Conservation (phyloP, 2,113 vertebrate species). For the Ceratotherium simum region DNA sequence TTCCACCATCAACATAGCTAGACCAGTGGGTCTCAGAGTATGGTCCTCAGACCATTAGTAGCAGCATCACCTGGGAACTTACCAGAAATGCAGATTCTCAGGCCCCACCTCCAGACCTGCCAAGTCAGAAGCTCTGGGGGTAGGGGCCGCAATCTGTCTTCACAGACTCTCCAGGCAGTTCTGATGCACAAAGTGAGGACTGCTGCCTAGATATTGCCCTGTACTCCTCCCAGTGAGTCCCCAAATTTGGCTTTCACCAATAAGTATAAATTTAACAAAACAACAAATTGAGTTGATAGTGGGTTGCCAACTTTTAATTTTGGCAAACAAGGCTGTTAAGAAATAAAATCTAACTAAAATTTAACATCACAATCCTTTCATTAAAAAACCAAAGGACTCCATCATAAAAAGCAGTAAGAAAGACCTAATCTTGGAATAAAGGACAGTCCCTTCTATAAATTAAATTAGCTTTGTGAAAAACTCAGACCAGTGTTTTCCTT, state of each 20-base stretch:
- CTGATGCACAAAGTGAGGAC: not conserved
- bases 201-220: not conserved
- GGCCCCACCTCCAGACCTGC: not conserved
- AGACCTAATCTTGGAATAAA: not conserved
- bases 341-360: slow-evolving; percentile 25
- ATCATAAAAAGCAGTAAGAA: not conserved
- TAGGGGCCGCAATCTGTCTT: not conserved
- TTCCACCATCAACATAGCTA: not conserved
- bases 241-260: not conserved
- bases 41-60: not conserved
- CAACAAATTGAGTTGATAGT: not conserved
- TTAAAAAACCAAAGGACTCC: not conserved
- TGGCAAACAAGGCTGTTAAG: not conserved
- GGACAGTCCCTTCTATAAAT: not conserved
- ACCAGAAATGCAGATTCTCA: not conserved
- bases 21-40: not conserved
- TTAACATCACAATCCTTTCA: not conserved
- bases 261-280: not conserved
- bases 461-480: not conserved
- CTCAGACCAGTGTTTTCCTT: not conserved
- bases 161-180: not conserved
- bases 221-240: no score
- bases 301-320: not conserved
- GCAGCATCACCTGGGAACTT: not conserved
- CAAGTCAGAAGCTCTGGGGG: not conserved